Evolutionary conservation across 2,113 vertebrate species (phyloP).

Genomic region (Vidua macroura): DNA sequence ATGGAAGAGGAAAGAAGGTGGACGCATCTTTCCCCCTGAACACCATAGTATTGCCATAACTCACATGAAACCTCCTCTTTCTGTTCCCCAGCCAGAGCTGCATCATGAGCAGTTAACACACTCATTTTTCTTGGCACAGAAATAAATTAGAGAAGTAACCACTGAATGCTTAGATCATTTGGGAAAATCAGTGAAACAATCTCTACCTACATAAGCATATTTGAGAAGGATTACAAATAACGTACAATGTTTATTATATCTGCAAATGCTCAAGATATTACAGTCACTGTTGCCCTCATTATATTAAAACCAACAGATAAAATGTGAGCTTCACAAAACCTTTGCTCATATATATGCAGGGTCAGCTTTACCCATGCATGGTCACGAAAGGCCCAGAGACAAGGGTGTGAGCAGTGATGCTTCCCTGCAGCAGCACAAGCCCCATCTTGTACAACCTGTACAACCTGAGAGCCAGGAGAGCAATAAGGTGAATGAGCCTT

Average conservation of each 20-base stretch:
- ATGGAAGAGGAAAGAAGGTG: not conserved
- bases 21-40: not conserved
- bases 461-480: not conserved
- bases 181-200: conserved; percentile 19
- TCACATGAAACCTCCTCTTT: not conserved
- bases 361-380: conserved; percentile 20
- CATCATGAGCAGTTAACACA: not conserved
- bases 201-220: not conserved
- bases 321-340: conserved; percentile 5
- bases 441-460: not conserved
- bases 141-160: not conserved
- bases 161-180: not conserved
- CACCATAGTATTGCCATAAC: not conserved
- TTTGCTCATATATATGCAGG: not conserved
- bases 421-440: conserved; percentile 19
- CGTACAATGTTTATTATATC: not conserved
- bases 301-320: not conserved
- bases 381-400: not conserved
- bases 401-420: conserved; percentile 7
- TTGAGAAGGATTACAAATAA: not conserved
- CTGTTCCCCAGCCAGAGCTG: not conserved
- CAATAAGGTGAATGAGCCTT: not conserved
- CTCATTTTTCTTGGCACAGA: conserved; percentile 9
- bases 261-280: not conserved
- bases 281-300: not conserved